phyloP scores from a whole-genome alignment of 2,888 invertebrate species.

The Lasioglossum marginatum region DNA sequence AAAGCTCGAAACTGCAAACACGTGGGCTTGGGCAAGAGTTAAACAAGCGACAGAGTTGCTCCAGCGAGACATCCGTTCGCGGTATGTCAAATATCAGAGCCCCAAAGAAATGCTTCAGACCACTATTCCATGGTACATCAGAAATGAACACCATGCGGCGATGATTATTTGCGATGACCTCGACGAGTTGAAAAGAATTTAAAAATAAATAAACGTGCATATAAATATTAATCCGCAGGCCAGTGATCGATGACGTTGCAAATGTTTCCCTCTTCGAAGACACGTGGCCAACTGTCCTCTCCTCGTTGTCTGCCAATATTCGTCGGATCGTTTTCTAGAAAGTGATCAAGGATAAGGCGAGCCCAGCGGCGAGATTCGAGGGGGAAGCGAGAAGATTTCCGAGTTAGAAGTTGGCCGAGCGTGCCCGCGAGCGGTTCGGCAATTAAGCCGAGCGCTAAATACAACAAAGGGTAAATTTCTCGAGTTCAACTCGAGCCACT shows the following conservation, averaged over 20 bases:
- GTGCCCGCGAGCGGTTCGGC: neutral
- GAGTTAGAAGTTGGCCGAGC: conserved; percentile 30
- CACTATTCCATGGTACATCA: neutral
- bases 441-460: neutral
- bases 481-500: neutral
- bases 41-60: conserved; percentile 30
- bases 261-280: neutral
- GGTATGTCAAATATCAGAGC: neutral
- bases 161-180: no score
- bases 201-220: no score
- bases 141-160: neutral
- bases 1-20: conserved; percentile 66
- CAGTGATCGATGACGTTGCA: neutral
- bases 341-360: neutral
- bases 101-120: neutral
- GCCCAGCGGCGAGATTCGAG: neutral
- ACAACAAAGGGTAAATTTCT: conserved; percentile 8
- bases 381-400: neutral
- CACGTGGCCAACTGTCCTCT: neutral
- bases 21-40: conserved; percentile 59
- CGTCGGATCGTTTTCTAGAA: neutral
- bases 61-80: neutral
- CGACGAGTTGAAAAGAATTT: no score
- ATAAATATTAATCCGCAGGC: no score
- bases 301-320: neutral